Evolutionary conservation across 2,113 vertebrate genomes (phyloP).

Genomic region (human (Homo sapiens)): GRCh38 chr3:127327001-127327500

Average conservation of each 20-base stretch:
- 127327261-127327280: not conserved
- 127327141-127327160: not conserved
- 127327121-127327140: accelerated
- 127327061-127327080: not conserved
- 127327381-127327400: not conserved
- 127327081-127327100: not conserved
- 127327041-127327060: not conserved
- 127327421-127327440: not conserved
- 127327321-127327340: not conserved
- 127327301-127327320: accelerated
- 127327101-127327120: not conserved
- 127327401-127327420: constrained; percentile 29
- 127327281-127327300: not conserved
- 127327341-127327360: not conserved
- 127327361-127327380: not conserved
- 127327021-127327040: not conserved
- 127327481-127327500: constrained; percentile 79
- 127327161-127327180: not conserved
- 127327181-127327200: not conserved
- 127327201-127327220: not conserved
- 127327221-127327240: constrained; percentile 30
- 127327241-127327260: not conserved
- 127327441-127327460: constrained; percentile 65
- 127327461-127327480: constrained; percentile 74
- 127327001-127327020: not conserved